These are phyloP conservation scores for Monopis laevigella DNA, from an alignment of 2,888 invertebrate species.

Conservation along the genomic window DNA sequence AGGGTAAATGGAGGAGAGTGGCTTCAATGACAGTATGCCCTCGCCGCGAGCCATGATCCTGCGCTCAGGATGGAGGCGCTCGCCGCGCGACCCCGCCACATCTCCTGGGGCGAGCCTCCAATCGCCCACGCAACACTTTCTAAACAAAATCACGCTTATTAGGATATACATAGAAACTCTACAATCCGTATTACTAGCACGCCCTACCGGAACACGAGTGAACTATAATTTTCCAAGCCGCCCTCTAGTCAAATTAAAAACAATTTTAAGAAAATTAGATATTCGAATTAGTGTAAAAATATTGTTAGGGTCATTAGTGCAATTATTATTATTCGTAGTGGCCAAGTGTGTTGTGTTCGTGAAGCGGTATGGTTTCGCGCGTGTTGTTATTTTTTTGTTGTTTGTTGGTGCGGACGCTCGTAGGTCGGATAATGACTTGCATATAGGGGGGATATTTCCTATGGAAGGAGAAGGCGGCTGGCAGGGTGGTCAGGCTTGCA, in stretches of 20 bases:
- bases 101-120: conserved; percentile 26
- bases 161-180: conserved; percentile 17
- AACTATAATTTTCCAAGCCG: conserved; percentile 60
- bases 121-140: conserved; percentile 31
- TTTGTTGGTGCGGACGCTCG: conserved; percentile 42
- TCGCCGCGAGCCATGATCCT: conserved; percentile 58
- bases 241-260: conserved; percentile 64
- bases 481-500: conserved; percentile 99
- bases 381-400: conserved; percentile 24
- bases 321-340: conserved; percentile 61
- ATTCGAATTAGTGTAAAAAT: conserved; percentile 55
- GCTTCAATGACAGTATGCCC: conserved; percentile 60
- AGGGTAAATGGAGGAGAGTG: conserved; percentile 55
- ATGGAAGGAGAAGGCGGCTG: conserved; percentile 96
- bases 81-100: conserved; percentile 23
- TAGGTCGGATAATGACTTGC: conserved; percentile 77
- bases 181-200: conserved; percentile 25
- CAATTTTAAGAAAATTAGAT: conserved; percentile 30
- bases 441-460: conserved; percentile 98
- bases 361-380: conserved; percentile 27
- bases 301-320: conserved; percentile 58
- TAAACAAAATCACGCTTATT: conserved; percentile 55
- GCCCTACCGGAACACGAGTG: conserved; percentile 36
- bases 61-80: conserved; percentile 32
- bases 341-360: conserved; percentile 47